Conservation (phyloP, 2,113 vertebrate genomes). For the Neolamprologus fasciatus region DNA sequence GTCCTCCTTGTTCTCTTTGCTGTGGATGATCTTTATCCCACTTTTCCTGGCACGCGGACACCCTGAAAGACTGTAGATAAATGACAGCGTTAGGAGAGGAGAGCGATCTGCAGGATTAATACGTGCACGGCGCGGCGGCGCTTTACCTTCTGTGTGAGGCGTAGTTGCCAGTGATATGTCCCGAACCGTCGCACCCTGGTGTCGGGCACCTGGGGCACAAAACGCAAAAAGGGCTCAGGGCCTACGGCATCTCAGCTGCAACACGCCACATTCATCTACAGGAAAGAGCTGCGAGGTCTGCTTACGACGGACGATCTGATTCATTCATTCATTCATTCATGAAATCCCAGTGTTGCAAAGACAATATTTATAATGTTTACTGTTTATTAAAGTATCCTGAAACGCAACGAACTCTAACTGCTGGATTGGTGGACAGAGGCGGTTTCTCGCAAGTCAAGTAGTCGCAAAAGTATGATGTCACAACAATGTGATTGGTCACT, state of each 20-base stretch:
- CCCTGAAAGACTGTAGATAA: constrained; percentile 89
- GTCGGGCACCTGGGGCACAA: constrained; percentile 90
- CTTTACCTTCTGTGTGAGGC: constrained; percentile 96
- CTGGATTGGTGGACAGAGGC: rapidly evolving
- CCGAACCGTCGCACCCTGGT: constrained; percentile 96
- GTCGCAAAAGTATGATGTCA: rapidly evolving
- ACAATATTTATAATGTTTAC: rapidly evolving
- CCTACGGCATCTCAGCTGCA: background rate
- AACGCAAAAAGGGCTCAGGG: constrained; percentile 62
- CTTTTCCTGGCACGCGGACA: constrained; percentile 97
- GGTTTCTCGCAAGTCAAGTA: background rate
- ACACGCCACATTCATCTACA: background rate
- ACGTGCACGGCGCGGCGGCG: background rate
- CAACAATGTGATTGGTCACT: background rate
- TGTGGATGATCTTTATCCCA: constrained; percentile 97
- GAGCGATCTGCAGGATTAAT: background rate
- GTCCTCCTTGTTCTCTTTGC: constrained; percentile 98
- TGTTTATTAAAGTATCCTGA: background rate
- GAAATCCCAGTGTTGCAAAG: rapidly evolving
- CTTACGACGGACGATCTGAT: background rate
- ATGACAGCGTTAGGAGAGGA: constrained; percentile 9
- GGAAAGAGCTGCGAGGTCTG: background rate
- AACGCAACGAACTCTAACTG: rapidly evolving
- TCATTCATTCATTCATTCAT: background rate
- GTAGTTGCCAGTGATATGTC: constrained; percentile 98